A percentile compares a stretch with the other conserved stretches of the same genome.
phyloP scores from a whole-genome alignment of 2,888 invertebrate species.

The Criorhina ranunculi region DNA sequence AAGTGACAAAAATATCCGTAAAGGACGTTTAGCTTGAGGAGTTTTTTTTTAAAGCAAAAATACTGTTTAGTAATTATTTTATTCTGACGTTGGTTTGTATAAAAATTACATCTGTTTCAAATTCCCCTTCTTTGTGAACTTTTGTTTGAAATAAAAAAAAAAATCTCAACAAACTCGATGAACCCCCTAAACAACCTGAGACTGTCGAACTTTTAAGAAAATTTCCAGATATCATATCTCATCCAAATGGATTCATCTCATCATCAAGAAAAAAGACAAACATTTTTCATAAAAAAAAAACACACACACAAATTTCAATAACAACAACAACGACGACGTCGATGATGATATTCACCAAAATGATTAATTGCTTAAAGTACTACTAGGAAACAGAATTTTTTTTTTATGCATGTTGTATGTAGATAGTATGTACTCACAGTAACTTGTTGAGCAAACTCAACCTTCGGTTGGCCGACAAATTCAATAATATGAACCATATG shows the following conservation, averaged over 20 bases:
- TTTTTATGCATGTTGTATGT: conserved; percentile 78
- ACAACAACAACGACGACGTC: conserved; percentile 2
- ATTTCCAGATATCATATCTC: conserved; percentile 19
- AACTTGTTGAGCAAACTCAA: conserved; percentile 90
- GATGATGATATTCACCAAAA: conserved; percentile 42
- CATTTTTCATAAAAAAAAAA: background rate
- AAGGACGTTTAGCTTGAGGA: no score
- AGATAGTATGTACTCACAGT: conserved; percentile 87
- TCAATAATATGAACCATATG: conserved; percentile 94
- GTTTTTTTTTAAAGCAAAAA: no score
- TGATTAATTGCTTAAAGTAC: conserved; percentile 64
- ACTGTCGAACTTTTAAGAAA: conserved; percentile 21
- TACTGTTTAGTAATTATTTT: no score
- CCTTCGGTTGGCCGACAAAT: conserved; percentile 91
- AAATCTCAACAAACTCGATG: conserved; percentile 27
- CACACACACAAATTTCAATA: conserved; percentile 13
- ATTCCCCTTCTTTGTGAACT: no score
- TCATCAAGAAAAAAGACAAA: conserved; percentile 26
- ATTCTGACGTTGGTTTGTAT: no score
- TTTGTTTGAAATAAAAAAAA: no score
- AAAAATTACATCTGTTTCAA: no score
- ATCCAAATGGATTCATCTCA: conserved; percentile 20
- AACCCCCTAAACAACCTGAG: conserved; percentile 55
- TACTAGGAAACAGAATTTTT: conserved; percentile 19
- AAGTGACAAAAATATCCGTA: no score